Base-by-base conservation (phyloP, 2,113 vertebrate species). In the Lontra canadensis region DNA sequence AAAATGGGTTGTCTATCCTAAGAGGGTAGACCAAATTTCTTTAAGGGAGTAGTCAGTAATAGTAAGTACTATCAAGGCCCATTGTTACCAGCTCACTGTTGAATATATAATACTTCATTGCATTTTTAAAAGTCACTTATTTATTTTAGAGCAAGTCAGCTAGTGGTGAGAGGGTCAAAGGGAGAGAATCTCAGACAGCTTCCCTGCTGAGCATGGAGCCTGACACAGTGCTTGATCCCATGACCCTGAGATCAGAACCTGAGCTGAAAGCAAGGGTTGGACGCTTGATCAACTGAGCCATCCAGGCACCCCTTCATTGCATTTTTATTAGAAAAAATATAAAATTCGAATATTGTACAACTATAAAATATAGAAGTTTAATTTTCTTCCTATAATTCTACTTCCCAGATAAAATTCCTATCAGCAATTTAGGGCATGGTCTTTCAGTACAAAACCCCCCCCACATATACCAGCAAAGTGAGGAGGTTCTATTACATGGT, bases 251-350 rank as follows among this genome's bases (percentile, higher is more conserved):
- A 73, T 39, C 21, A 73, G 23, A 39, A 73, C 21, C 21, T 39
- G 71, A 25, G 71, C 11, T 39, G 21, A 73, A 73, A 36, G 18
- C 67, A 69, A 69, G 34, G 34, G 36, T 73, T 39, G 11, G 71
- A 39, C 1, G 3, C 36, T 73, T 73, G 20, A 73, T 36, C 21
- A 25, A 73, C 36, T 39, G 71, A 73, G 36, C 36, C 36, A 73
- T n/a, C 36, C 36, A 42, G 21, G 36, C 11, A 6, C 5, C 21
- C 21, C 34, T 69, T 69, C n/a, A 69, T 21, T 36, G 8, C 8
- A 69, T 69, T 69, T 69, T 83, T 91, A 88, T 36, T 94, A 29
- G 34, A 91, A 73, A 95, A 76, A 79, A 79, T 78, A 95, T 47
- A 57, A 65, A 81, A 39, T 59, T 57, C 2, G 57, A 57, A 57